phyloP scores from a whole-genome alignment of 2,797 vertebrate species.

The Gobionotothen gibberifrons region DNA sequence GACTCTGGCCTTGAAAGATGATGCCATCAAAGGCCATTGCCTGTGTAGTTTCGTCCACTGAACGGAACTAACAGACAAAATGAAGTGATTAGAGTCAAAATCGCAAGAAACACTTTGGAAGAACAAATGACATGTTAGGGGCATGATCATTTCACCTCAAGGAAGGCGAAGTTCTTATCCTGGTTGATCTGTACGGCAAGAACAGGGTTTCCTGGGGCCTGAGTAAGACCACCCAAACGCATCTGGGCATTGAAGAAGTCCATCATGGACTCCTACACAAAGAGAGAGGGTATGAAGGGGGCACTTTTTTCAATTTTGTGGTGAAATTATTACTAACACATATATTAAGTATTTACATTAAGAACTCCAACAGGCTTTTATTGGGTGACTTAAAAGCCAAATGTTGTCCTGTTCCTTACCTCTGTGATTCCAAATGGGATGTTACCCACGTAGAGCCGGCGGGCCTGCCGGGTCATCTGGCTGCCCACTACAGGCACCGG shows the following conservation, averaged over 20 bases:
- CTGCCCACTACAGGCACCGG: constrained; percentile 94
- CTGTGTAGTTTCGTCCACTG: constrained; percentile 95
- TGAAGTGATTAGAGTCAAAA: neutral
- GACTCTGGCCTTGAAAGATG: constrained; percentile 95
- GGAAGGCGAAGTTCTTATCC: constrained; percentile 96
- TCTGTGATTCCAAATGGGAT: constrained; percentile 96
- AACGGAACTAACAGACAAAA: constrained; percentile 87
- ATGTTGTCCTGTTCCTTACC: constrained; percentile 73
- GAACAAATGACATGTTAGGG: neutral
- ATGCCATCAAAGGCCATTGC: constrained; percentile 97
- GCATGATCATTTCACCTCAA: constrained; percentile 84
- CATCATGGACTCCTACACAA: constrained; percentile 94
- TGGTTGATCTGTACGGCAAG: constrained; percentile 97
- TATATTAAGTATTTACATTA: neutral
- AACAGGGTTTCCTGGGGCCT: constrained; percentile 94
- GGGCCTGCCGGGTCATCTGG: constrained; percentile 95
- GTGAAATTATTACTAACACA: neutral
- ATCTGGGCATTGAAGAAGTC: constrained; percentile 98
- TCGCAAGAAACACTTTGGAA: neutral
- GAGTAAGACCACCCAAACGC: constrained; percentile 93
- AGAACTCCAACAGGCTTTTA: neutral
- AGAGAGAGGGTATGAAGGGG: neutral
- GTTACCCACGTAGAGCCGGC: constrained; percentile 94
- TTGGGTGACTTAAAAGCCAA: neutral
- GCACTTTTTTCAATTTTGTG: neutral